Conservation (phyloP, 2,888 invertebrate species). For the Polydrusus pterygomalis region DNA sequence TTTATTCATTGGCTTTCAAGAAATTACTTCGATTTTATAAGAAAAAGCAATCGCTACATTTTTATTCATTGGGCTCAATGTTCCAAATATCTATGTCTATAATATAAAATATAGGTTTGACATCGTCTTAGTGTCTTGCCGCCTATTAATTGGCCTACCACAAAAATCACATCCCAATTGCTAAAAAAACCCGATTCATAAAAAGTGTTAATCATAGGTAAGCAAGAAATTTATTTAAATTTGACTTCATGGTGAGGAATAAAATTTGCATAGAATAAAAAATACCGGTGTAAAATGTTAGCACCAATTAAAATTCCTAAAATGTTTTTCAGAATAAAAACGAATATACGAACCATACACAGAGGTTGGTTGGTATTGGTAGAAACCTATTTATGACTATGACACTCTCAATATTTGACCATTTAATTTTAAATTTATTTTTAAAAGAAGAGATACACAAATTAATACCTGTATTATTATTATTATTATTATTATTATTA, state of each 20-base stretch:
- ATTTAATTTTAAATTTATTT: no score
- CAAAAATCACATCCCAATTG: not conserved
- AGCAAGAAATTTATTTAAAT: slow-evolving; percentile 22
- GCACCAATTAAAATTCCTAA: slow-evolving; percentile 18
- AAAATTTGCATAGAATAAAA: slow-evolving; percentile 29
- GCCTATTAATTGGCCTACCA: not conserved
- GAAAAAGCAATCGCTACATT: no score
- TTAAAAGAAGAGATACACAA: not conserved
- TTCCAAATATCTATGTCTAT: no score
- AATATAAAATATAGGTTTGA: no score
- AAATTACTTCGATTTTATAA: no score
- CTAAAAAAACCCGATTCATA: not conserved
- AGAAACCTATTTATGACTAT: not conserved
- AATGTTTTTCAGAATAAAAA: slow-evolving; percentile 14
- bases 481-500: no score
- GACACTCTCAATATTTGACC: not conserved
- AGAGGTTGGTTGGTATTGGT: no score
- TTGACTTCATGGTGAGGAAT: slow-evolving; percentile 4
- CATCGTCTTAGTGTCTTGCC: not conserved
- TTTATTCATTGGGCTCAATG: no score
- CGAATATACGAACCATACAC: not conserved
- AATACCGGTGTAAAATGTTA: not conserved
- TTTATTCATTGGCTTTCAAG: no score
- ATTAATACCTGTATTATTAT: not conserved
- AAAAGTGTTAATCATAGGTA: not conserved